phyloP scores from a whole-genome alignment of 2,888 invertebrate genomes.

The Cremastinae sp. region DNA sequence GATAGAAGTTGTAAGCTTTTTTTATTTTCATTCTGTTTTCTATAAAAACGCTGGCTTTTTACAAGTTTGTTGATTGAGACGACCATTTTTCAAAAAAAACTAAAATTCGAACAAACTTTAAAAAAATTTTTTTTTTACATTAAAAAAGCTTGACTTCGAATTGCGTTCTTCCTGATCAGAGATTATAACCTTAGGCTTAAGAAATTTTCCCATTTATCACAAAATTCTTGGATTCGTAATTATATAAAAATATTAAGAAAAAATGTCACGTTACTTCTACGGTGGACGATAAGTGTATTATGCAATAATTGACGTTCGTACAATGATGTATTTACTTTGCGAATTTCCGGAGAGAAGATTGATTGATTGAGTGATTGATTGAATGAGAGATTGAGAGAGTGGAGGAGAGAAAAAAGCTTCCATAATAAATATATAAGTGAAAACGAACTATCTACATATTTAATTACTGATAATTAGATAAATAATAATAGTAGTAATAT shows the following conservation, averaged over 20 bases:
- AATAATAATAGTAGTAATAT: constrained; percentile 8
- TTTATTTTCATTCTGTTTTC: constrained; percentile 10
- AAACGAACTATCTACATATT: background rate
- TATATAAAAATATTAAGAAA: constrained; percentile 8
- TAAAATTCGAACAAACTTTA: too few species aligned
- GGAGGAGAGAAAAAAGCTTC: constrained; percentile 4
- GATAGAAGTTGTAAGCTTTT: constrained; percentile 64
- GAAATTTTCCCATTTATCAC: constrained; percentile 9
- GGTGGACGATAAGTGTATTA: constrained; percentile 78
- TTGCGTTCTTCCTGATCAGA: too few species aligned
- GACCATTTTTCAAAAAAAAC: too few species aligned
- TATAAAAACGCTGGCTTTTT: background rate
- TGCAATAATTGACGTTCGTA: constrained; percentile 76
- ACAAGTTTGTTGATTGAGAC: too few species aligned
- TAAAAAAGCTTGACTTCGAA: too few species aligned
- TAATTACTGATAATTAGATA: background rate
- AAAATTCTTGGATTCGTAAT: constrained; percentile 66
- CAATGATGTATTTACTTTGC: constrained; percentile 23
- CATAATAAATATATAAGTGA: constrained; percentile 57
- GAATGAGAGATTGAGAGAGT: too few species aligned
- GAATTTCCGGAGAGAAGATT: background rate
- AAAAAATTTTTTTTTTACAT: too few species aligned
- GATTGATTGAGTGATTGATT: too few species aligned
- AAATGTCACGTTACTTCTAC: constrained; percentile 66
- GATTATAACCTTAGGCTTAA: too few species aligned